These are phyloP conservation scores for Phylloscopus whistleri DNA, from an alignment of 2,113 vertebrate species.

Conservation along the genomic window DNA sequence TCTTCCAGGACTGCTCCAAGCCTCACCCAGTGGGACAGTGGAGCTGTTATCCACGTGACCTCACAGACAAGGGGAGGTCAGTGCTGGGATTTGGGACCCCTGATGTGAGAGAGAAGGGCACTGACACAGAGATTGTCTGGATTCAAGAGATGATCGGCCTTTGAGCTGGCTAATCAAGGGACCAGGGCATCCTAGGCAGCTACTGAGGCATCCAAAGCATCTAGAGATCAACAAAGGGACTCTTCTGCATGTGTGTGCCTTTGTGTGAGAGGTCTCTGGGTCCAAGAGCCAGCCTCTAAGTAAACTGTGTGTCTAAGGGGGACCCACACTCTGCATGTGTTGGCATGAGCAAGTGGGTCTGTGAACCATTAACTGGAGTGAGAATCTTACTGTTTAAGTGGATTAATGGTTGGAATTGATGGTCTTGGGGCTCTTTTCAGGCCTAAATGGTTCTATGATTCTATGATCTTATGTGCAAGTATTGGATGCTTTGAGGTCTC, in stretches of 20 bases:
- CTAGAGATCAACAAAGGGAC: not conserved
- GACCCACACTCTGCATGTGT: not conserved
- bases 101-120: not conserved
- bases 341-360: not conserved
- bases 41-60: not conserved
- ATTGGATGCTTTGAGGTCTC: not conserved
- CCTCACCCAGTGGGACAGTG: not conserved
- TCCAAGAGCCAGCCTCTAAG: not conserved
- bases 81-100: not conserved
- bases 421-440: not conserved
- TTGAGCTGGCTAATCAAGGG: not conserved
- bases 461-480: not conserved
- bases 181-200: not conserved
- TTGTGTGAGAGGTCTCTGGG: not conserved
- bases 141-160: not conserved
- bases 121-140: not conserved
- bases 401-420: not conserved
- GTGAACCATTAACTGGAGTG: too few relatives aligned
- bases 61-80: not conserved
- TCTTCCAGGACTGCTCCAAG: not conserved
- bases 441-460: not conserved
- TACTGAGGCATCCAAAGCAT: not conserved
- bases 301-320: not conserved
- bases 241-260: rapidly evolving
- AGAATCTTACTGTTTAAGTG: not conserved